Conservation (phyloP, 2,113 vertebrate genomes). For the Dolichotis patagonum region DNA sequence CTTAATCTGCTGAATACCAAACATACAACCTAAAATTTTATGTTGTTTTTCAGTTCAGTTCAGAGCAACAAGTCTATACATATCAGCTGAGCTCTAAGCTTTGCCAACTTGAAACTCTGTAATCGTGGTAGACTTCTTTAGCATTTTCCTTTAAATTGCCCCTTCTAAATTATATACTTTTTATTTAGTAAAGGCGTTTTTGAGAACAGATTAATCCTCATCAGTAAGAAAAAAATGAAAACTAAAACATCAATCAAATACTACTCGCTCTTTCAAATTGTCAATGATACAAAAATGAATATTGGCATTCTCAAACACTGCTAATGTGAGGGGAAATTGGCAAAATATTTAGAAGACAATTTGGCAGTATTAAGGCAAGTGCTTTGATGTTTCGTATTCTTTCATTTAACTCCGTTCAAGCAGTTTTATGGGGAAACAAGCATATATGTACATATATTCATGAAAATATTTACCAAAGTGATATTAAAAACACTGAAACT, state of each 20-base stretch:
- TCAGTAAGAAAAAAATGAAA: conserved; percentile 34
- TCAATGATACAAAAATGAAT: conserved; percentile 38
- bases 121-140: neutral
- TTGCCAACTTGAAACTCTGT: conserved; percentile 7
- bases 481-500: conserved; percentile 18
- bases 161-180: neutral
- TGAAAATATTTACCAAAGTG: neutral
- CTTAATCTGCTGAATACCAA: conserved; percentile 46
- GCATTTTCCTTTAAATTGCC: conserved; percentile 27
- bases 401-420: conserved; percentile 39
- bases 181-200: neutral
- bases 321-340: conserved; percentile 50
- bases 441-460: conserved; percentile 27
- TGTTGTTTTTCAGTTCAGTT: conserved; percentile 45
- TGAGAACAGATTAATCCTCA: conserved; percentile 25
- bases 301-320: neutral
- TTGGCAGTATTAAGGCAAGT: neutral
- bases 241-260: conserved; percentile 53
- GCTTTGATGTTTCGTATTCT: conserved; percentile 45
- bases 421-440: conserved; percentile 1
- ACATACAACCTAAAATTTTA: conserved; percentile 7
- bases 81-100: conserved; percentile 31
- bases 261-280: neutral
- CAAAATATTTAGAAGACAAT: conserved; percentile 62
- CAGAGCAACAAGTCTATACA: conserved; percentile 2